These are phyloP conservation scores for Cichladusa arquata DNA, from an alignment of 2,113 vertebrate species.

Conservation along the genomic window DNA sequence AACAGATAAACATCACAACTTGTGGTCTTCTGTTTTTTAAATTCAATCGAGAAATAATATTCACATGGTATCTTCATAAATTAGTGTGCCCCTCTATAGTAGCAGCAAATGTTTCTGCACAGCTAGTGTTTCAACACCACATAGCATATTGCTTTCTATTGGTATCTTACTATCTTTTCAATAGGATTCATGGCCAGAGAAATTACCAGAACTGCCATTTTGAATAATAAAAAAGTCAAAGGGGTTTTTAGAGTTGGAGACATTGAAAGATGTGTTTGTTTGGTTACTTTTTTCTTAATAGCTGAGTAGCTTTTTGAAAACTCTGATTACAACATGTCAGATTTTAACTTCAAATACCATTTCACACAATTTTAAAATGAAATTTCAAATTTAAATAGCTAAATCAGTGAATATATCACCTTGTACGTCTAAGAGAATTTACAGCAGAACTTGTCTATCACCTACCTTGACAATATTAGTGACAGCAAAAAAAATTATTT, in stretches of 20 bases:
- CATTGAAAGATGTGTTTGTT: not conserved
- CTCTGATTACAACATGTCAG: not conserved
- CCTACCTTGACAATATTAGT: not conserved
- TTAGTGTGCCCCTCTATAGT: not conserved
- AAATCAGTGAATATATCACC: not conserved
- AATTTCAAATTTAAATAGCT: not conserved
- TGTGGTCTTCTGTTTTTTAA: not conserved
- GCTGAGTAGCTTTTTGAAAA: not conserved
- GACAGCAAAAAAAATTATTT: not conserved
- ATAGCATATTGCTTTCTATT: not conserved
- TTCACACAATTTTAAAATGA: not conserved
- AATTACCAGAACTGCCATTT: not conserved
- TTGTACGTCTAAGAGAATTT: not conserved
- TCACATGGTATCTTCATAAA: not conserved
- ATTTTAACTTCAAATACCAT: not conserved
- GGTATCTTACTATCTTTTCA: not conserved
- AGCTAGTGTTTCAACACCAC: not conserved
- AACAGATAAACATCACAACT: not conserved
- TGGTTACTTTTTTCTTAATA: not conserved
- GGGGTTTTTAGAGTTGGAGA: not conserved
- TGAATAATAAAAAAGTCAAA: not conserved
- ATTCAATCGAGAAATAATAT: not conserved
- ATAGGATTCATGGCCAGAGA: not conserved
- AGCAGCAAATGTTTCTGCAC: not conserved
- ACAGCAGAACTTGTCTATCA: not conserved